Evolutionary conservation across 1,140 invertebrate genomes (phyloP).

Genomic region (Doryteuthis pealeii): DNA sequence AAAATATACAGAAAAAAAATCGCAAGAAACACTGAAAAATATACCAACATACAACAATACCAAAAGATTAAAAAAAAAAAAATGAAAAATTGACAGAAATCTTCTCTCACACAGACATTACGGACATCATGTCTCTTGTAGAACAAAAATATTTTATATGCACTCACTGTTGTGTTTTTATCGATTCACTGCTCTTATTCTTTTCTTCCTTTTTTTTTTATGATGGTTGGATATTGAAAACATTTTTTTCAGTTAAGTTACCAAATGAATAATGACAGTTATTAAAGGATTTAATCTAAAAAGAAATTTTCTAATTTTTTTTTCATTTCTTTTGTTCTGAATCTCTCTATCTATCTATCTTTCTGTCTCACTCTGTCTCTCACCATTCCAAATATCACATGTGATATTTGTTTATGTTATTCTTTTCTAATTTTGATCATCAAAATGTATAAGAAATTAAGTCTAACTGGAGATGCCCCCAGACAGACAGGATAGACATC

Average conservation of each 20-base stretch:
- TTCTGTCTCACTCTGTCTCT: background rate
- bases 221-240: constrained; percentile 1
- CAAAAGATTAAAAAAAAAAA: background rate
- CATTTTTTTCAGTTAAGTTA: constrained; percentile 5
- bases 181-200: background rate
- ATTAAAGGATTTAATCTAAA: constrained; percentile 9
- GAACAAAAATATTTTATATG: constrained; percentile 7
- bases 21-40: too few species aligned
- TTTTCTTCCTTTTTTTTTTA: background rate
- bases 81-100: background rate
- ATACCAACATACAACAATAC: too few species aligned
- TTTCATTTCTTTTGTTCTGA: background rate
- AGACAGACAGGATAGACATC: background rate
- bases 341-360: background rate
- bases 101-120: constrained; percentile 1
- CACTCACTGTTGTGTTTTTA: constrained; percentile 4
- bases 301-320: background rate
- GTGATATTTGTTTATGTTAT: background rate
- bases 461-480: background rate
- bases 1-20: too few species aligned
- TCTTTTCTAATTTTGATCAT: background rate
- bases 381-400: background rate
- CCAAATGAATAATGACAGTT: constrained; percentile 4
- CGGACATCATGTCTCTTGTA: constrained; percentile 4
- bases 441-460: background rate